Conservation (phyloP, 2,797 vertebrate genomes). For the Zonotrichia albicollis region DNA sequence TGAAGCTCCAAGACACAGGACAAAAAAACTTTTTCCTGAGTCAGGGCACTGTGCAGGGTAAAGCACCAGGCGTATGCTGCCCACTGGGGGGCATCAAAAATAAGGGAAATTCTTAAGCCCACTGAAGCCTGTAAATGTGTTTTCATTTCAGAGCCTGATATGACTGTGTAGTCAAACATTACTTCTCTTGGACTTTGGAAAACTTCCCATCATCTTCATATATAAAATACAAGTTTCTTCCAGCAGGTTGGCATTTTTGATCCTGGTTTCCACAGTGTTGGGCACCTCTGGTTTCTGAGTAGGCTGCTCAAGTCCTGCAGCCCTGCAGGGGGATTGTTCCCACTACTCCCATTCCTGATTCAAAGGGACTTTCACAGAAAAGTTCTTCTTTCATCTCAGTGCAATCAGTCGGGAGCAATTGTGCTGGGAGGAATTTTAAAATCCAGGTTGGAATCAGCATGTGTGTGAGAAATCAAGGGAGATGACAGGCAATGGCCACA, state of each 20-base stretch:
- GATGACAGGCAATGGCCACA: not conserved
- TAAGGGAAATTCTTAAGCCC: not conserved
- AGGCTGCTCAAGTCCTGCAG: not conserved
- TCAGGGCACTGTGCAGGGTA: not conserved
- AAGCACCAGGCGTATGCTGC: not conserved
- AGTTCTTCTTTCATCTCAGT: not conserved
- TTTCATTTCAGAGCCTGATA: not conserved
- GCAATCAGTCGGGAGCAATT: not conserved
- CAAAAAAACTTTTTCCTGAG: not conserved
- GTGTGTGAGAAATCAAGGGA: not conserved
- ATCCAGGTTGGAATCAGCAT: not conserved
- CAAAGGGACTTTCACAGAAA: not conserved
- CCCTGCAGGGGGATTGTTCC: not conserved
- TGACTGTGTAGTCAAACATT: not conserved
- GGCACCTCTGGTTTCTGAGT: not conserved
- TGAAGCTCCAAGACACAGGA: not conserved
- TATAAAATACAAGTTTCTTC: not conserved
- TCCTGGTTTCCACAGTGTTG: not conserved
- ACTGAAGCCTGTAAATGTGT: not conserved
- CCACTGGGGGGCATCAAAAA: not conserved
- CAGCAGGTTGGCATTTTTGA: not conserved
- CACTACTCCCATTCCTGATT: not conserved
- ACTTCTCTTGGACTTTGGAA: not conserved
- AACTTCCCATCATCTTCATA: not conserved
- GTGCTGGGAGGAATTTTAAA: not conserved